Conservation (phyloP, 2,888 invertebrate genomes). For the Drosophila paranaensis region DNA sequence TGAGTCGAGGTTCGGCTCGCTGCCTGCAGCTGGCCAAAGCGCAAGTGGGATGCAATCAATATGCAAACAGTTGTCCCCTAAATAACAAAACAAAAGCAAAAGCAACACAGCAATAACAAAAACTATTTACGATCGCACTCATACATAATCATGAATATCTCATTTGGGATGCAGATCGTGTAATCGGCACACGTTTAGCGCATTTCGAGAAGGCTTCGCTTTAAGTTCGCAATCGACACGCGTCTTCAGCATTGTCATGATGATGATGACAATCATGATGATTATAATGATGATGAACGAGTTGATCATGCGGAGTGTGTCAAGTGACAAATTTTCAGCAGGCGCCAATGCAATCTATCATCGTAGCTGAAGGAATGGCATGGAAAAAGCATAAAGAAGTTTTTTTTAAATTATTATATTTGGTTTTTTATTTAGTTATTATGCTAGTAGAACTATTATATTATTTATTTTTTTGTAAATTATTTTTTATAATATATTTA, state of each 20-base stretch:
- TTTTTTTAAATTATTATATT: too few relatives aligned
- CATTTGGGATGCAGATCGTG: slow-evolving; percentile 54
- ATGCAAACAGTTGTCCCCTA: slow-evolving; percentile 32
- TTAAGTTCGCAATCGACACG: slow-evolving; percentile 38
- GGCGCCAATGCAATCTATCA: slow-evolving; percentile 43
- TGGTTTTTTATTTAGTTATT: too few relatives aligned
- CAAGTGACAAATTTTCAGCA: slow-evolving; percentile 39
- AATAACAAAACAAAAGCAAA: neutral
- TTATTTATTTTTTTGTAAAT: too few relatives aligned
- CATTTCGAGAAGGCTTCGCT: slow-evolving; percentile 50
- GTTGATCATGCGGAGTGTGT: slow-evolving; percentile 4
- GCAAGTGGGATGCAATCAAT: slow-evolving; percentile 32
- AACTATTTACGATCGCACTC: slow-evolving; percentile 42
- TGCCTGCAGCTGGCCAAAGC: slow-evolving; percentile 1
- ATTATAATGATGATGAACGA: slow-evolving; percentile 1
- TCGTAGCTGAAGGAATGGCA: slow-evolving; percentile 16
- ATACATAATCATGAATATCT: slow-evolving; percentile 43
- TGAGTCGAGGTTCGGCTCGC: slow-evolving; percentile 2
- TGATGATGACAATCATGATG: slow-evolving; percentile 2
- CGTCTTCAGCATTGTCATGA: slow-evolving; percentile 20
- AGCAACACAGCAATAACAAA: neutral
- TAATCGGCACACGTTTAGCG: slow-evolving; percentile 69
- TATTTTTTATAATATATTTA: too few relatives aligned
- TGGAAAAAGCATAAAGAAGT: too few relatives aligned
- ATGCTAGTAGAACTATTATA: too few relatives aligned